phyloP scores from a whole-genome alignment of 2,113 vertebrate species.

The Silurus glanis region DNA sequence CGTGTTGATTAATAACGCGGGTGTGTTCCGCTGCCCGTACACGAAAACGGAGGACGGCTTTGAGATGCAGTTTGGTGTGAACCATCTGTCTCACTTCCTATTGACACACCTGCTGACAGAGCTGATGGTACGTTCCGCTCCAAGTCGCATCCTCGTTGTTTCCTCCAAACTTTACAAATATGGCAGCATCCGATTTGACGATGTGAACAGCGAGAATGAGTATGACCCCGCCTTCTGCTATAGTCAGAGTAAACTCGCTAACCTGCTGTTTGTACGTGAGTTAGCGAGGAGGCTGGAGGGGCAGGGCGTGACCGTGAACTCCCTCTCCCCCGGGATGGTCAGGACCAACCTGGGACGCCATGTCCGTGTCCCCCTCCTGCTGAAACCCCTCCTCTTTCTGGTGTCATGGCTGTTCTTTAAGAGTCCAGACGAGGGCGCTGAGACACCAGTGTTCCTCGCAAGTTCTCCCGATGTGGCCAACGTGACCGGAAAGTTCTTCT shows the following conservation, averaged over 20 bases:
- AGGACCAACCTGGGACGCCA: slow-evolving; percentile 69
- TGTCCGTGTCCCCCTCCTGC: slow-evolving; percentile 41
- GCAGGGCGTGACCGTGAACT: slow-evolving; percentile 68
- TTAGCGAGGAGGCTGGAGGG: slow-evolving; percentile 69
- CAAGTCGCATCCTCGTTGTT: slow-evolving; percentile 72
- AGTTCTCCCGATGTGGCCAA: slow-evolving; percentile 86
- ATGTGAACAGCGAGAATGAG: slow-evolving; percentile 69
- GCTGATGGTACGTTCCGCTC: slow-evolving; percentile 67
- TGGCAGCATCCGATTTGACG: slow-evolving; percentile 71
- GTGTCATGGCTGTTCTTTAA: slow-evolving; percentile 83
- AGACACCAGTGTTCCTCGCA: slow-evolving; percentile 88
- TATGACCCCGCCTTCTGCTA: slow-evolving; percentile 64
- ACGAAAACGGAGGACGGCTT: slow-evolving; percentile 69
- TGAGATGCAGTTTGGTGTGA: slow-evolving; percentile 78
- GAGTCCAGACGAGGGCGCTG: slow-evolving; percentile 87
- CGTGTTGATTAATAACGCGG: slow-evolving; percentile 15
- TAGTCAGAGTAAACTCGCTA: slow-evolving; percentile 74
- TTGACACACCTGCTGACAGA: slow-evolving; percentile 72
- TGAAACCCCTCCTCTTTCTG: slow-evolving; percentile 82
- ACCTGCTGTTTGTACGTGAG: slow-evolving; percentile 70
- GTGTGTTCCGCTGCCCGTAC: slow-evolving; percentile 27
- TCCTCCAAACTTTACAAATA: slow-evolving; percentile 46
- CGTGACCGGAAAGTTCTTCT: slow-evolving; percentile 88
- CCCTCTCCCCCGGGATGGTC: slow-evolving; percentile 74
- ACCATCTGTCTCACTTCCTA: slow-evolving; percentile 77